A percentile compares a stretch with the other conserved stretches of the same genome.
These are phyloP conservation scores for Magallana ariakensis DNA, from an alignment of 1,140 invertebrate genomes.

Conservation along the genomic window DNA sequence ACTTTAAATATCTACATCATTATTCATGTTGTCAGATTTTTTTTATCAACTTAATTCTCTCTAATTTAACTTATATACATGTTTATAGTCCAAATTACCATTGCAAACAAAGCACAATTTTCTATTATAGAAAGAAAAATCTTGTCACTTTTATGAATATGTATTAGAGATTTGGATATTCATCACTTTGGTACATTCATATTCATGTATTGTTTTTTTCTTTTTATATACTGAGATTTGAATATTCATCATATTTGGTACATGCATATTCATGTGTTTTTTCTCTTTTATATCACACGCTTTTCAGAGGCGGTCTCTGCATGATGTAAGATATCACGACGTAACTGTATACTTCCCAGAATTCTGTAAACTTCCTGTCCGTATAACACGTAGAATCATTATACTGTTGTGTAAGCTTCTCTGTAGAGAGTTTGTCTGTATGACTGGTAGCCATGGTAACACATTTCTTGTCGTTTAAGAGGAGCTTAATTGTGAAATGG, in stretches of 20 bases:
- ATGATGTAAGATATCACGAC: constrained; percentile 23
- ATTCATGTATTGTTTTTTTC: not conserved
- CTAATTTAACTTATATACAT: too few species aligned
- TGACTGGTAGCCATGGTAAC: constrained; percentile 29
- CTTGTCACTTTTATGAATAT: too few species aligned
- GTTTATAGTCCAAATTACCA: too few species aligned
- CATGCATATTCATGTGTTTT: not conserved
- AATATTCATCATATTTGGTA: not conserved
- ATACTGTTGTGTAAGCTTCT: constrained; percentile 19
- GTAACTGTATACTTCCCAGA: constrained; percentile 29
- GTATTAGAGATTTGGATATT: not conserved
- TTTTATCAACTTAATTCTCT: too few species aligned
- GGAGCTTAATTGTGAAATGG: too few species aligned
- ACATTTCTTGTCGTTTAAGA: not conserved
- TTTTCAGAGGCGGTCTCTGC: constrained; percentile 22
- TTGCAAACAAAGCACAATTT: too few species aligned
- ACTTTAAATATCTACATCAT: too few species aligned
- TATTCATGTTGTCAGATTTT: too few species aligned
- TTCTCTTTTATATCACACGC: constrained; percentile 14
- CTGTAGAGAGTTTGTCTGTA: constrained; percentile 31
- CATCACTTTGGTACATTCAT: not conserved
- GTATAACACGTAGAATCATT: constrained; percentile 6
- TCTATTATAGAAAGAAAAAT: too few species aligned
- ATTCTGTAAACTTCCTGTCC: constrained; percentile 29
- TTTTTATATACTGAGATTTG: not conserved